Conservation (phyloP, 2,888 invertebrate genomes). For the Oscheius myriophilus region DNA sequence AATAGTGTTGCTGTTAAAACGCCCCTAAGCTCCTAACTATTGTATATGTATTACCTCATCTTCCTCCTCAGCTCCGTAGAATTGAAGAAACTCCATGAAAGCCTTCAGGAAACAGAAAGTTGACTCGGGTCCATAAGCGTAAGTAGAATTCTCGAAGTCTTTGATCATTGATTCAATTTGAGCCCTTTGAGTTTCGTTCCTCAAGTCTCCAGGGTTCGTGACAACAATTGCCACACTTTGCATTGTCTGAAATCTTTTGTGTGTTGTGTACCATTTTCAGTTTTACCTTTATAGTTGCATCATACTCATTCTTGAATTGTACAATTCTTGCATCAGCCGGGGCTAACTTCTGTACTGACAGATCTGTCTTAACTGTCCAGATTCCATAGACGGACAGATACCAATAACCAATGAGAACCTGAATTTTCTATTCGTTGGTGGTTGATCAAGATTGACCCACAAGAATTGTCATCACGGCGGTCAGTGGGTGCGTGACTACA, state of each 20-base stretch:
- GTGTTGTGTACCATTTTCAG: not conserved
- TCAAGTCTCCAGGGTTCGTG: slow-evolving; percentile 46
- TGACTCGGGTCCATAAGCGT: slow-evolving; percentile 47
- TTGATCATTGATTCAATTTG: slow-evolving; percentile 33
- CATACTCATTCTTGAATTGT: slow-evolving; percentile 49
- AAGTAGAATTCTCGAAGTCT: slow-evolving; percentile 34
- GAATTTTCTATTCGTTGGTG: not conserved
- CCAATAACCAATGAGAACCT: slow-evolving; percentile 50
- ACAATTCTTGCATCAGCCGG: slow-evolving; percentile 44
- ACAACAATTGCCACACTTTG: slow-evolving; percentile 54
- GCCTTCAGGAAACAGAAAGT: slow-evolving; percentile 53
- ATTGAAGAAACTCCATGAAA: slow-evolving; percentile 50
- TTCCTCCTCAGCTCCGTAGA: slow-evolving; percentile 46
- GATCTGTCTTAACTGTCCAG: slow-evolving; percentile 48
- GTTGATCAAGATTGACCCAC: slow-evolving; percentile 7
- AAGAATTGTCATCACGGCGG: slow-evolving; percentile 35
- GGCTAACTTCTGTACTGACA: slow-evolving; percentile 56
- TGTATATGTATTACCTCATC: no score
- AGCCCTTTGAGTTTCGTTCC: slow-evolving; percentile 33
- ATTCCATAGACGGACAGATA: slow-evolving; percentile 49
- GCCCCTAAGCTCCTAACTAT: no score
- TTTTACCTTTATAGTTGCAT: slow-evolving; percentile 40
- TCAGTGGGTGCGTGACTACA: slow-evolving; percentile 38
- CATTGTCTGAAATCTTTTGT: slow-evolving; percentile 37
- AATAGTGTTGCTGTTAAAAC: no score